Evolutionary conservation across 2,888 invertebrate species (phyloP).

Genomic region (Euphydryas editha): DNA sequence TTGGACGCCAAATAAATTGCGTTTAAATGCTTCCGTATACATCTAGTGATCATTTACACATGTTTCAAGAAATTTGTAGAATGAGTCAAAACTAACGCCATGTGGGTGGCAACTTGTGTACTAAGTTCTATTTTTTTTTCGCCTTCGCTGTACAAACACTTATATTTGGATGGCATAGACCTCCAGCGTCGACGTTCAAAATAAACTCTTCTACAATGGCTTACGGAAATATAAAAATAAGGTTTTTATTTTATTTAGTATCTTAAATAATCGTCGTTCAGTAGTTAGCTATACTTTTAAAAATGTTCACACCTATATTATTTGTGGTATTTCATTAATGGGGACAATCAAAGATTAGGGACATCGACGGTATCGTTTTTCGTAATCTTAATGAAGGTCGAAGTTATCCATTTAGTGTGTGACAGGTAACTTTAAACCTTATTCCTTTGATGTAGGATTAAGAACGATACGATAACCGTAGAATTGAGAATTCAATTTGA

Average conservation of each 20-base stretch:
- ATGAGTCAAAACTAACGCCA: slow-evolving; percentile 58
- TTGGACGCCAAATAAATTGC: slow-evolving; percentile 35
- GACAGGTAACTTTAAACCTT: slow-evolving; percentile 18
- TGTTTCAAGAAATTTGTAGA: slow-evolving; percentile 53
- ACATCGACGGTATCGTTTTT: slow-evolving; percentile 37
- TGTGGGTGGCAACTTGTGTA: slow-evolving; percentile 67
- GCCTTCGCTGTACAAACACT: slow-evolving; percentile 58
- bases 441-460: slow-evolving; percentile 13
- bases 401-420: slow-evolving; percentile 38
- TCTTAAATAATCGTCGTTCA: neutral
- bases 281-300: slow-evolving; percentile 10
- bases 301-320: slow-evolving; percentile 15
- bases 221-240: slow-evolving; percentile 7
- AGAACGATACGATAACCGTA: slow-evolving; percentile 6
- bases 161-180: slow-evolving; percentile 64
- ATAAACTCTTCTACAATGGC: slow-evolving; percentile 17
- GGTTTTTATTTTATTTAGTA: neutral
- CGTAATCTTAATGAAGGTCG: slow-evolving; percentile 48
- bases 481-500: slow-evolving; percentile 40
- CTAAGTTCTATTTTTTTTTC: slow-evolving; percentile 55
- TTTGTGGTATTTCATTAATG: slow-evolving; percentile 31
- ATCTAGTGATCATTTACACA: slow-evolving; percentile 48
- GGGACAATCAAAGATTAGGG: slow-evolving; percentile 39
- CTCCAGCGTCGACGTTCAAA: slow-evolving; percentile 64
- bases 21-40: slow-evolving; percentile 56